Base-by-base conservation (phyloP, 2,113 vertebrate genomes). In the Blennius ocellaris region DNA sequence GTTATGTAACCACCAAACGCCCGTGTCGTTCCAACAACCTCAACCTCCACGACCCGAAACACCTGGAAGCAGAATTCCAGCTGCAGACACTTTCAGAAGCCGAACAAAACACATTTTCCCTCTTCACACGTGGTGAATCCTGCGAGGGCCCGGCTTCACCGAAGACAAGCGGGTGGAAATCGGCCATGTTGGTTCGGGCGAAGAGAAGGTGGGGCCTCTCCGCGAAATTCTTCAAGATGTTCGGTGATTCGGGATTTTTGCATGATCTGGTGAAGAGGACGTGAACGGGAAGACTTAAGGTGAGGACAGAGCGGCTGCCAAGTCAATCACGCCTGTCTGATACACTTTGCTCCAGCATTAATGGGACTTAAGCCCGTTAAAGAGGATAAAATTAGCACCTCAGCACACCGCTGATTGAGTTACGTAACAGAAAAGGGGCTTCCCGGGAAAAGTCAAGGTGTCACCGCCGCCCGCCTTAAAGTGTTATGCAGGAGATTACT, bases 331-430 rank as follows among this genome's bases (percentile, higher is more conserved):
- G 65, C 15, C 86, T 73, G 89, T 90, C 88, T 91, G 85, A 90
- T 84, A 77, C 82, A 80, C 67, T 66, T 57, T 83, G 78, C 90
- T 85, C 40, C 50, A 77, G 81, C 81, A 84, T 86, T 92, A 92
- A 92, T 90, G 81, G 83, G 78, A 72, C 80, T 54, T 92, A 93
- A 92, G 86, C 87, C 85, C 68, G 80, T 88, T 89, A 90, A 88
- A 81, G 82, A 84, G 85, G 90, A 86, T 91, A 83, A 77, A 92
- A 89, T 92, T 92, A 92, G 91, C 81, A 66, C 81, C 74, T 79
- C 51, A n/a, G n/a, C n/a, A n/a, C 60, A 86, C 81, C 53, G 75
- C 91, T 66, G 81, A 88, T 86, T 89, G 89, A 44, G 81, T 94
- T 94, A 89, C 71, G 72, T 78, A 93, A 93, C 81, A 75, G 73